A percentile compares a stretch with the other conserved stretches of the same genome.
These are phyloP conservation scores for Drosophila percnosoma DNA, from an alignment of 2,888 invertebrate genomes.

Conservation along the genomic window DNA sequence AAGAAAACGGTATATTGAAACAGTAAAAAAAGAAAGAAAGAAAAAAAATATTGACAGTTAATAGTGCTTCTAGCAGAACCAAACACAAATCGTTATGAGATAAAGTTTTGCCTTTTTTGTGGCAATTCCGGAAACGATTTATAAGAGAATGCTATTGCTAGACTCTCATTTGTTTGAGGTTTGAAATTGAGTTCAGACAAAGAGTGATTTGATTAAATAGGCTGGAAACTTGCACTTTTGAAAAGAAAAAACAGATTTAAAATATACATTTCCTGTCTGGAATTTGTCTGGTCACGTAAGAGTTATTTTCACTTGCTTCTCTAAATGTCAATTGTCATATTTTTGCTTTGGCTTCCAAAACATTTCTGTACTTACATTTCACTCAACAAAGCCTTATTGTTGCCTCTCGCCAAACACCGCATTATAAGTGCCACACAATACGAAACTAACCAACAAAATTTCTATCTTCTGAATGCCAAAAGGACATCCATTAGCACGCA, in stretches of 20 bases:
- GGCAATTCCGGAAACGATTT: slow-evolving; percentile 1
- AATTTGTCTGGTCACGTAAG: not conserved
- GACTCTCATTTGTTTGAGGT: slow-evolving; percentile 1
- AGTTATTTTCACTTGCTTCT: too few relatives aligned
- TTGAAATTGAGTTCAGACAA: not conserved
- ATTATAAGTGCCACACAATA: slow-evolving; percentile 10
- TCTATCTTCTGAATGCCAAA: slow-evolving; percentile 24
- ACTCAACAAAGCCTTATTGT: not conserved
- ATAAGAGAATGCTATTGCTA: slow-evolving; percentile 4
- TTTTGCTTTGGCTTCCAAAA: not conserved
- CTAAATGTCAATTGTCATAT: not conserved
- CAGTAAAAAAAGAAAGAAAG: not conserved
- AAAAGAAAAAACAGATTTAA: not conserved
- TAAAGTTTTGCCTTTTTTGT: slow-evolving; percentile 1
- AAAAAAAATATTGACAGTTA: slow-evolving; percentile 37
- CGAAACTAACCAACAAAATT: slow-evolving; percentile 23
- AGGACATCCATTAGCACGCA: slow-evolving; percentile 52
- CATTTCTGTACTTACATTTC: not conserved
- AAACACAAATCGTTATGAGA: slow-evolving; percentile 16
- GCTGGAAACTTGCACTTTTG: not conserved
- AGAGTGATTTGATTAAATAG: not conserved
- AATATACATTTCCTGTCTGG: not conserved
- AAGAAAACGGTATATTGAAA: slow-evolving; percentile 23
- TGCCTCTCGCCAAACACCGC: not conserved
- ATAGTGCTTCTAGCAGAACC: slow-evolving; percentile 16